Conservation (phyloP, 2,797 vertebrate species). For the Malurus splendens region DNA sequence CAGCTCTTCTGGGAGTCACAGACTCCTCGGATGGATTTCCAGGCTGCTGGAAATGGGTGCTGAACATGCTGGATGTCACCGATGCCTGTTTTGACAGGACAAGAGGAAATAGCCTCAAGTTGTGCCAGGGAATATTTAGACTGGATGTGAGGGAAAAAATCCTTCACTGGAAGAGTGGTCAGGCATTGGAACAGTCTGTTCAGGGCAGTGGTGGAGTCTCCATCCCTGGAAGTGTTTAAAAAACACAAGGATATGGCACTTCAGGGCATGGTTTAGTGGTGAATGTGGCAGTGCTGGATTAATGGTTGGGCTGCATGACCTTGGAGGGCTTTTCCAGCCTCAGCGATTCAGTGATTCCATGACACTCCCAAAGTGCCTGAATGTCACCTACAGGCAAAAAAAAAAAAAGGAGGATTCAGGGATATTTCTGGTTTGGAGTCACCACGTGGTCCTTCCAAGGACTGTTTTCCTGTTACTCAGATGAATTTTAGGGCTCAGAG, state of each 20-base stretch:
- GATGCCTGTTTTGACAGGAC: not conserved
- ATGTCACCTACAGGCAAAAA: not conserved
- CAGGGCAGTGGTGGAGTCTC: not conserved
- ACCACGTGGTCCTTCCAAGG: not conserved
- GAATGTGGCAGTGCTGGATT: not conserved
- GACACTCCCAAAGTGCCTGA: not conserved
- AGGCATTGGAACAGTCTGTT: not conserved
- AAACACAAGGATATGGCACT: not conserved
- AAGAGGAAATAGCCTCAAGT: not conserved
- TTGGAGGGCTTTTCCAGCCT: not conserved
- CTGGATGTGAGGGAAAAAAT: not conserved
- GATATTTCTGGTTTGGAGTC: not conserved
- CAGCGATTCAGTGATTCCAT: not conserved
- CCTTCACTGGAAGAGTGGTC: not conserved
- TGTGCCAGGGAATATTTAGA: not conserved
- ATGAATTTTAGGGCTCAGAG: not conserved
- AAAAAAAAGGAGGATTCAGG: not conserved
- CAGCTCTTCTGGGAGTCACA: not conserved
- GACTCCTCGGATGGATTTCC: not conserved
- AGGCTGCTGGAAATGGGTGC: not conserved
- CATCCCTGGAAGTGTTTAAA: not conserved
- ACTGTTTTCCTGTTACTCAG: not conserved
- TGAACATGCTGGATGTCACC: not conserved
- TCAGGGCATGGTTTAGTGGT: not conserved
- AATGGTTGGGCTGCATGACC: not conserved